phyloP scores from a whole-genome alignment of 2,888 invertebrate genomes.

The Antitype chi region DNA sequence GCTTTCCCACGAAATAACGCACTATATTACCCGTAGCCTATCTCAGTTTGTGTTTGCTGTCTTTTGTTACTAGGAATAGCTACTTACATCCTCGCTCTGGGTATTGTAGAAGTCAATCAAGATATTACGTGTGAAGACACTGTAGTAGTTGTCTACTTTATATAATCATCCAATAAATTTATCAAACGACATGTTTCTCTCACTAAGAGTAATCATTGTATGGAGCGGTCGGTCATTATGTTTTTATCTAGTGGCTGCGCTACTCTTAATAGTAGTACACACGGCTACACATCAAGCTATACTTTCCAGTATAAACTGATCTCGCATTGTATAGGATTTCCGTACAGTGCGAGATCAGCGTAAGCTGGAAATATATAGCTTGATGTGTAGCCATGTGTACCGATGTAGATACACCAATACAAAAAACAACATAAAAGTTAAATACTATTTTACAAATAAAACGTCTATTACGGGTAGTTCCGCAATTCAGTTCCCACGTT shows the following conservation, averaged over 20 bases:
- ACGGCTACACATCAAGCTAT: too few relatives aligned
- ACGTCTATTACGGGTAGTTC: not conserved
- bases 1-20: conserved; percentile 10
- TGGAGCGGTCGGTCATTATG: not conserved
- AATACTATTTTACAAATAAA: not conserved
- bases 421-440: not conserved
- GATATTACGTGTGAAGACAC: not conserved
- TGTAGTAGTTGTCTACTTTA: conserved; percentile 2
- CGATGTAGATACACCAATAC: not conserved
- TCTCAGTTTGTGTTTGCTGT: not conserved
- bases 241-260: not conserved
- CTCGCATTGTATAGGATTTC: too few relatives aligned
- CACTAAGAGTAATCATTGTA: not conserved
- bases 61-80: not conserved
- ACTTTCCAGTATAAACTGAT: too few relatives aligned
- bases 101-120: conserved; percentile 9
- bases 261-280: not conserved
- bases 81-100: not conserved
- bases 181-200: conserved; percentile 19
- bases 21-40: not conserved
- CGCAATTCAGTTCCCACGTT: conserved; percentile 35
- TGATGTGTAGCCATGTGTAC: too few relatives aligned
- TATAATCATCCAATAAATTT: conserved; percentile 23
- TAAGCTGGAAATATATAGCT: too few relatives aligned
- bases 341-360: too few relatives aligned